Conservation (phyloP, 2,888 invertebrate genomes). For the Hanleya hanleyi region DNA sequence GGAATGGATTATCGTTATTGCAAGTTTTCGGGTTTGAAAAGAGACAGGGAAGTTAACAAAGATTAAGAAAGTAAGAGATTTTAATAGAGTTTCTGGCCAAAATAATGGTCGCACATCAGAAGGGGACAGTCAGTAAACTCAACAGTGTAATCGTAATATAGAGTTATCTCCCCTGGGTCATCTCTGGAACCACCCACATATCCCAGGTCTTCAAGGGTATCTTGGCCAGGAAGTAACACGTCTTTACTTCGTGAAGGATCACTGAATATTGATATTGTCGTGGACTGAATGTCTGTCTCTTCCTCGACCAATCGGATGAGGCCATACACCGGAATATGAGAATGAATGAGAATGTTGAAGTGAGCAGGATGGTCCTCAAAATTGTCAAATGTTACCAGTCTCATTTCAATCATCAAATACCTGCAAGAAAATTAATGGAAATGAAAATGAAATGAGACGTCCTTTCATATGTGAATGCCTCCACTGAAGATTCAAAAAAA, state of each 20-base stretch:
- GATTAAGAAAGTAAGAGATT: no score
- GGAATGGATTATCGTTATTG: no score
- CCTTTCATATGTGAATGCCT: slow-evolving; percentile 22
- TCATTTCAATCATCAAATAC: slow-evolving; percentile 54
- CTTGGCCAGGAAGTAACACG: slow-evolving; percentile 52
- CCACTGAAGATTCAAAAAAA: slow-evolving; percentile 10
- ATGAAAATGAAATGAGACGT: no score
- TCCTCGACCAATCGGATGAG: slow-evolving; percentile 60
- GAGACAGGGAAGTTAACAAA: no score
- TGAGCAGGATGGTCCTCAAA: slow-evolving; percentile 63
- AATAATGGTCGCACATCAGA: slow-evolving; percentile 69
- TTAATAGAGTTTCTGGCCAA: slow-evolving; percentile 48
- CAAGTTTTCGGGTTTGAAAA: no score
- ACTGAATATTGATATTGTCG: slow-evolving; percentile 63
- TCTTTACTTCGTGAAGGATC: slow-evolving; percentile 59
- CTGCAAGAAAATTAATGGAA: slow-evolving; percentile 44
- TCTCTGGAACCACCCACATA: slow-evolving; percentile 57
- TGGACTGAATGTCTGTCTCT: slow-evolving; percentile 58
- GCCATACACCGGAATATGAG: slow-evolving; percentile 59
- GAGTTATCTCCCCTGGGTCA: slow-evolving; percentile 56
- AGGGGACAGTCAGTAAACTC: slow-evolving; percentile 69
- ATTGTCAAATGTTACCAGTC: slow-evolving; percentile 66
- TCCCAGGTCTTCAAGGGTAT: slow-evolving; percentile 63
- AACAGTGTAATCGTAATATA: slow-evolving; percentile 69
- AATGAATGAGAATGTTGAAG: slow-evolving; percentile 60